Base-by-base conservation (phyloP, 2,797 vertebrate genomes). In the Pseudochaenichthys georgianus region DNA sequence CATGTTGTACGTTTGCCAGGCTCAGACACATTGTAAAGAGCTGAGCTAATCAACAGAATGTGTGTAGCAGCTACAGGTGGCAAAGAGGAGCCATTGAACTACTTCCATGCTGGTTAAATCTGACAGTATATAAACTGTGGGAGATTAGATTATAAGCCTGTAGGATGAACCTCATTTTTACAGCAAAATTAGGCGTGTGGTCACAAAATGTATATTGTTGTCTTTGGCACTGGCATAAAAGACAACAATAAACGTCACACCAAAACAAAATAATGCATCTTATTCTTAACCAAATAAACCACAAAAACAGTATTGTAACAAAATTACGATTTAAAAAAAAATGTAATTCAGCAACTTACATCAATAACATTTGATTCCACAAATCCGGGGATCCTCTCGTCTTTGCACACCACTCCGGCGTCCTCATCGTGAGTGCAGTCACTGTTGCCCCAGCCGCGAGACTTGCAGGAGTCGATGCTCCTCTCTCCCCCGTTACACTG, bases 401-500 rank as follows among this genome's bases (percentile, higher is more conserved):
- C 97, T 90, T 97, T 98, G 93, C 98, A 99, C 88, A 99, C 86
- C 0, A 99, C 96, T 0, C 98, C 98, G 0, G 98, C 98, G 0
- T 99, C 98, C 64, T 99, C 98, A 21, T 99, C 98, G 0, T 99
- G 98, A 61, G 97, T 99, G 88, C 98, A 99, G 94, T 99, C 98
- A 0, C 97, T 99, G 94, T 96, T 98, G 3, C 98, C 98, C 97
- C 97, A 99, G 70, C 98, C 98, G 3, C 97, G 96, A 23, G 97
- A 99, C 66, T 89, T 95, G 87, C 98, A 99, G 68, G 94, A 84
- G 0, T 87, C 89, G 0, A 99, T 94, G 84, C 95, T 96, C 86
- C 84, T 96, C 94, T 99, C 98, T 0, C 89, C 92, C 17, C 98
- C 98, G 0, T 64, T 89, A 54, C 98, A 99, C 82, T 91, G 95